Conservation (phyloP, 1,140 invertebrate genomes). For the Zaprionus inermis region DNA sequence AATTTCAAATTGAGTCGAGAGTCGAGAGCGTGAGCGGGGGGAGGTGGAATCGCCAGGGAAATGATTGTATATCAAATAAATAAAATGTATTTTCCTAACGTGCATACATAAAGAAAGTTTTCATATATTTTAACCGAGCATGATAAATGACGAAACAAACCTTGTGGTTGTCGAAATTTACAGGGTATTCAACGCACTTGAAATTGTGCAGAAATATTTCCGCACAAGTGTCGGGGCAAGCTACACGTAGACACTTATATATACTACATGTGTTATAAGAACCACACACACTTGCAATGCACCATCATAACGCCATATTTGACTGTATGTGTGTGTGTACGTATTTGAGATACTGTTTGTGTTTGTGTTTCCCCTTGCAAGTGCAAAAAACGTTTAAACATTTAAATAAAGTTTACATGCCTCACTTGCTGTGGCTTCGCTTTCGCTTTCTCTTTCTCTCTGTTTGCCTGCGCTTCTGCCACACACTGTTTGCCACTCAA, state of each 20-base stretch:
- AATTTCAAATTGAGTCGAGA: constrained; percentile 10
- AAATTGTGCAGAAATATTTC: constrained; percentile 6
- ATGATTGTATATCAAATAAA: not conserved
- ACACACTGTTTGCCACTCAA: constrained; percentile 44
- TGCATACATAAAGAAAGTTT: not conserved
- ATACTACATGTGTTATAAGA: not conserved
- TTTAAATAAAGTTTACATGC: constrained; percentile 54
- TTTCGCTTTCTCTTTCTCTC: not conserved
- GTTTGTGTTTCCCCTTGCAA: not conserved
- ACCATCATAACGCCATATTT: constrained; percentile 18
- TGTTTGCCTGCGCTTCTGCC: constrained; percentile 29
- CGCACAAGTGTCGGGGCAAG: constrained; percentile 16
- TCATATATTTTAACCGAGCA: not conserved
- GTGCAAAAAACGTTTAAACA: constrained; percentile 29
- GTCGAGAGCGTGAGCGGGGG: not conserved
- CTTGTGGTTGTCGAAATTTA: not conserved
- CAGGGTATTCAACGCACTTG: not conserved
- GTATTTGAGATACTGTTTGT: not conserved
- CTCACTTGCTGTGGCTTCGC: constrained; percentile 34
- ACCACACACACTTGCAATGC: constrained; percentile 14
- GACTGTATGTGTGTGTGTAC: not conserved
- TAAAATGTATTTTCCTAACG: not conserved
- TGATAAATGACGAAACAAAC: not conserved
- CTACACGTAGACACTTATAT: not conserved
- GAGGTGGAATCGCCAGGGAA: not conserved